phyloP scores from a whole-genome alignment of 2,113 vertebrate genomes.

The Neomonachus schauinslandi region DNA sequence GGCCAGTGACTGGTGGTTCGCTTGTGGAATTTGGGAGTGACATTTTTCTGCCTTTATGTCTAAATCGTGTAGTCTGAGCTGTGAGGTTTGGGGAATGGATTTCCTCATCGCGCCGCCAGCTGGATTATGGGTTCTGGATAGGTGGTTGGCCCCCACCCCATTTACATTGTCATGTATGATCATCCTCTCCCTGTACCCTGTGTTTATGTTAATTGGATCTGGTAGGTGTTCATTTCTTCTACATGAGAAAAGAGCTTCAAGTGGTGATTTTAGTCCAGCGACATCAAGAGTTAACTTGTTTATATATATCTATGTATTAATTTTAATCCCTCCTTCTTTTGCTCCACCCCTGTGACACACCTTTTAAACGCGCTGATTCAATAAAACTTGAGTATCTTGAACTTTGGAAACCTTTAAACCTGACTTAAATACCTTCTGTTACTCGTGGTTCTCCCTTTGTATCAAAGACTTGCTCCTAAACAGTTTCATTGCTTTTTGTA shows the following conservation, averaged over 20 bases:
- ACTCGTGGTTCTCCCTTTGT: not conserved
- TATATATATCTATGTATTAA: not conserved
- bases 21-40: slow-evolving; percentile 44
- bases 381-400: slow-evolving; percentile 69
- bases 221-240: slow-evolving; percentile 27
- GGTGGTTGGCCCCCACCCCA: not conserved
- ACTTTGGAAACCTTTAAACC: slow-evolving; percentile 66
- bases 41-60: slow-evolving; percentile 59
- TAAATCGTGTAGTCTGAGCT: not conserved
- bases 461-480: not conserved
- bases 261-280: not conserved
- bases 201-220: not conserved
- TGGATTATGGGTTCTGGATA: slow-evolving; percentile 45
- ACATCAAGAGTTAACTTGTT: not conserved
- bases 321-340: slow-evolving; percentile 48
- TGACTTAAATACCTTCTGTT: slow-evolving; percentile 43
- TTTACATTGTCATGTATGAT: not conserved
- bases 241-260: not conserved
- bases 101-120: not conserved
- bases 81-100: not conserved
- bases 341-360: slow-evolving; percentile 70
- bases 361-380: slow-evolving; percentile 65
- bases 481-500: slow-evolving; percentile 33
- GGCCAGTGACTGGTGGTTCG: not conserved
- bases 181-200: not conserved